A percentile compares a stretch with the other conserved stretches of the same genome.
Conservation (phyloP, 23 tunicate species). For the Corella eumyota region DNA sequence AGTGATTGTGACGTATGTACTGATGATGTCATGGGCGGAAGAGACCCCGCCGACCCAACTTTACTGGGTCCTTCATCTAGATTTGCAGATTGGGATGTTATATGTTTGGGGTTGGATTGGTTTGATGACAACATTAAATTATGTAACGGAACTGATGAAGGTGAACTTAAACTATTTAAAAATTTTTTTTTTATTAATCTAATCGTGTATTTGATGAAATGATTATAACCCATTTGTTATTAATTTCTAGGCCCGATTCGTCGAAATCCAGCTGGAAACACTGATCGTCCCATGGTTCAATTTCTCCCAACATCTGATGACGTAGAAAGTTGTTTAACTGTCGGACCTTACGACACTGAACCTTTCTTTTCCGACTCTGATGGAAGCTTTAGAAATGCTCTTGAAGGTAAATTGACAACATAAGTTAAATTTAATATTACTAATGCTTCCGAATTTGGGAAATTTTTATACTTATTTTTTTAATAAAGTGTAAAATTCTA, state of each 20-base stretch:
- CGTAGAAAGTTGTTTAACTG: conserved; percentile 30
- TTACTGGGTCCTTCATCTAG: conserved; percentile 33
- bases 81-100: conserved; percentile 75
- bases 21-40: conserved; percentile 53
- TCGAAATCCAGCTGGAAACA: conserved; percentile 52
- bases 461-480: too few species aligned
- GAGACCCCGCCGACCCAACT: conserved; percentile 35
- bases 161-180: conserved; percentile 2
- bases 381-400: conserved; percentile 40
- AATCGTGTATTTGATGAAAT: not conserved
- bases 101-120: conserved; percentile 74
- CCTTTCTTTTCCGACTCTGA: conserved; percentile 50
- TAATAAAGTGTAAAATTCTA: too few species aligned
- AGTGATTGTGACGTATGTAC: conserved; percentile 66
- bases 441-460: too few species aligned
- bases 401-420: conserved; percentile 19
- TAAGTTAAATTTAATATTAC: too few species aligned
- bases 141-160: conserved; percentile 79
- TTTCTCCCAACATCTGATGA: conserved; percentile 26
- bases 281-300: conserved; percentile 44
- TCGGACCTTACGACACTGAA: conserved; percentile 23
- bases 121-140: conserved; percentile 74
- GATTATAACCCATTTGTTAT: not conserved
- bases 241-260: conserved; percentile 17
- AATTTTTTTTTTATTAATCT: not conserved